These are phyloP conservation scores for Thunnus maccoyii DNA, from an alignment of 2,113 vertebrate genomes.

Conservation along the genomic window DNA sequence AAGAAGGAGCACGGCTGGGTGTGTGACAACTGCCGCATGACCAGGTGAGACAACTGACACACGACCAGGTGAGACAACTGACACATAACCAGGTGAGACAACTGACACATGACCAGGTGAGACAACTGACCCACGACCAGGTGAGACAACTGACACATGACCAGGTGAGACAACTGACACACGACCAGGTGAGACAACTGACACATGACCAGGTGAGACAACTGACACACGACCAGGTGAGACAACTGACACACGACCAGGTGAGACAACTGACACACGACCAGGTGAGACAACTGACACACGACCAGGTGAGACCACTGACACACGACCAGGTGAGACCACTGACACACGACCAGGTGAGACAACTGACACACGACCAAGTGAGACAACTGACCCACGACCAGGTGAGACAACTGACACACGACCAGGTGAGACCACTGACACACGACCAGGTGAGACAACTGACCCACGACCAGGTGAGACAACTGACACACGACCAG, in stretches of 20 bases:
- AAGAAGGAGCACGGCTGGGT: constrained; percentile 94
- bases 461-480: not conserved
- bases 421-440: constrained; percentile 25
- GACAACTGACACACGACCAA: too few relatives aligned
- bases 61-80: not conserved
- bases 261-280: not conserved
- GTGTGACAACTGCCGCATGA: constrained; percentile 91
- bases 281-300: not conserved
- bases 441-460: not conserved
- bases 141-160: not conserved
- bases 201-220: constrained; percentile 77
- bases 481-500: not conserved
- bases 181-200: constrained; percentile 85
- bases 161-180: constrained; percentile 88
- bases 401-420: constrained; percentile 77
- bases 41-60: constrained; percentile 84
- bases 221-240: not conserved
- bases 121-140: constrained; percentile 24
- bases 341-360: not conserved
- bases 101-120: constrained; percentile 78
- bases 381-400: too few relatives aligned
- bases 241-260: constrained; percentile 28
- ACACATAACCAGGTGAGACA: constrained; percentile 14
- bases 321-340: constrained; percentile 29
- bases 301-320: constrained; percentile 72